phyloP scores from a whole-genome alignment of 2,113 vertebrate genomes.

The Anser cygnoides region DNA sequence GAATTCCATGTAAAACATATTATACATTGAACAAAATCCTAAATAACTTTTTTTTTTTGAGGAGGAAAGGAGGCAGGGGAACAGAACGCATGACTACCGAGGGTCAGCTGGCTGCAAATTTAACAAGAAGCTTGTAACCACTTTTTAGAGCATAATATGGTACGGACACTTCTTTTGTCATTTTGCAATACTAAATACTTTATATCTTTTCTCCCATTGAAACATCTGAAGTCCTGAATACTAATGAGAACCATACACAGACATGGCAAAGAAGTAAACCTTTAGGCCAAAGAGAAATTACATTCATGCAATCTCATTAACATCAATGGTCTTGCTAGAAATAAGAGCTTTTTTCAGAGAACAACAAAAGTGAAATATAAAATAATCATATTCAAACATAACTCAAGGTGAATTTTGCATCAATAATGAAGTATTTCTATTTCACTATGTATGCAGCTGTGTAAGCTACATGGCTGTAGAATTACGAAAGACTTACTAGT shows the following conservation, averaged over 20 bases:
- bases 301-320: not conserved
- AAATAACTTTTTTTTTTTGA: not conserved
- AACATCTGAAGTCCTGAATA: not conserved
- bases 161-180: not conserved
- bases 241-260: not conserved
- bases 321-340: not conserved
- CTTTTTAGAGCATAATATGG: not conserved
- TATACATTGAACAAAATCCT: not conserved
- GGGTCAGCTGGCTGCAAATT: not conserved
- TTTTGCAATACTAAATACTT: not conserved
- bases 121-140: not conserved
- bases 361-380: not conserved
- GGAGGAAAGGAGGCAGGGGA: too few species aligned
- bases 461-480: not conserved
- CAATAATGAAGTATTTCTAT: not conserved
- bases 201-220: not conserved
- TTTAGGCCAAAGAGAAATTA: not conserved
- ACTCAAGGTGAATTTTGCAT: not conserved
- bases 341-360: not conserved
- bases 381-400: not conserved
- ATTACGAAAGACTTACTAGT: not conserved
- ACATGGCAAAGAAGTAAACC: not conserved
- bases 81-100: not conserved
- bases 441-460: not conserved
- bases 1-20: conserved; percentile 9